Evolutionary conservation across 2,797 vertebrate species (phyloP).

Genomic region (Sebastes aleutianus): DNA sequence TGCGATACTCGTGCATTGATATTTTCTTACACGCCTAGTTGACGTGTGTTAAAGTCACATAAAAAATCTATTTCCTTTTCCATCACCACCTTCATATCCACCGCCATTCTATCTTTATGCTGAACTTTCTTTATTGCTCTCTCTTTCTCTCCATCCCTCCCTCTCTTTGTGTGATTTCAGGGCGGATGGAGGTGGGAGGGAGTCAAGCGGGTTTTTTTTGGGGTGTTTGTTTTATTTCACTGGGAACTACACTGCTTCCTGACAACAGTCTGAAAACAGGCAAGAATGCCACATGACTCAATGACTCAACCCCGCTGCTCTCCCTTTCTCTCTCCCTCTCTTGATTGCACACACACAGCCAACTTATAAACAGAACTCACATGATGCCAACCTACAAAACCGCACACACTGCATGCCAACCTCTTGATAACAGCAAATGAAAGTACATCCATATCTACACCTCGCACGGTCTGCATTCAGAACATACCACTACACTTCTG

Average conservation of each 20-base stretch:
- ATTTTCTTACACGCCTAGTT: too few species aligned
- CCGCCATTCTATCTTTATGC: background rate
- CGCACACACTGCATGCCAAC: conserved; percentile 61
- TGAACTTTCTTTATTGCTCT: background rate
- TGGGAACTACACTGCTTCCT: conserved; percentile 75
- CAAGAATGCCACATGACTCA: conserved; percentile 81
- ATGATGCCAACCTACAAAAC: conserved; percentile 63
- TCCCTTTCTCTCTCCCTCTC: conserved; percentile 33
- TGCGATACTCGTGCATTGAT: too few species aligned
- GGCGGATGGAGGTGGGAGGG: conserved; percentile 15
- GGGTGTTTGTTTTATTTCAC: conserved; percentile 74
- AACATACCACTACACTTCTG: conserved; percentile 61
- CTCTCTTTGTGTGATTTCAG: conserved; percentile 45
- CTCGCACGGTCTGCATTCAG: conserved; percentile 63
- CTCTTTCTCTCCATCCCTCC: conserved; percentile 2
- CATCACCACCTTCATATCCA: background rate
- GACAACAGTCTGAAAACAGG: conserved; percentile 81
- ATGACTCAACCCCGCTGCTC: conserved; percentile 71
- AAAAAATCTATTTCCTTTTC: background rate
- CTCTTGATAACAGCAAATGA: conserved; percentile 66
- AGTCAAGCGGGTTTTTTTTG: conserved; percentile 6
- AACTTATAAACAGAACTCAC: conserved; percentile 69
- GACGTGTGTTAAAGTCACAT: background rate
- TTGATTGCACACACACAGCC: conserved; percentile 43
- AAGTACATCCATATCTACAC: conserved; percentile 66